Percentiles rank a stretch among this genome's conserved stretches.
phyloP scores from a whole-genome alignment of 2,797 vertebrate species.

The Galagoides demidoff region DNA sequence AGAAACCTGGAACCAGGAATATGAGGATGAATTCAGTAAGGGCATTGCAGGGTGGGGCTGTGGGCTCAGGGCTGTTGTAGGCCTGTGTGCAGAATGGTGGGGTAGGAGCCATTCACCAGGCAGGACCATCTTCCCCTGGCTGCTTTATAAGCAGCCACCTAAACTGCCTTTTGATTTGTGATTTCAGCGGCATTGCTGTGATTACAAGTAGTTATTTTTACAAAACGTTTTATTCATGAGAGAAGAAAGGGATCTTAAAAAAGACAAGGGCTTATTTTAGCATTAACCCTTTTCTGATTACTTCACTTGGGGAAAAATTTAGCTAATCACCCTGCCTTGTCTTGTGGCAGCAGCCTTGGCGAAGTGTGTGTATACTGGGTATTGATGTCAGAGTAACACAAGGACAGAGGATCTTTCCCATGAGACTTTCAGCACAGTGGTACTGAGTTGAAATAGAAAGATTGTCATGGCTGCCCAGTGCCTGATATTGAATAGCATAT shows the following conservation, averaged over 20 bases:
- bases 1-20: neutral
- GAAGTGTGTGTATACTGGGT: neutral
- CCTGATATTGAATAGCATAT: neutral
- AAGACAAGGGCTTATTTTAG: neutral
- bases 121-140: too few species aligned
- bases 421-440: neutral
- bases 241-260: slow-evolving; percentile 37
- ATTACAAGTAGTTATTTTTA: slow-evolving; percentile 55
- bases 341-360: neutral
- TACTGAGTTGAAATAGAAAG: neutral
- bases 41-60: too few species aligned
- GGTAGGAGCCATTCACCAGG: accelerated
- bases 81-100: neutral
- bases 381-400: neutral
- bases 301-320: neutral
- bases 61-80: accelerated
- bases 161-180: slow-evolving; percentile 26
- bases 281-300: slow-evolving; percentile 48
- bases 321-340: neutral
- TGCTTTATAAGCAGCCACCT: neutral
- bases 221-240: neutral
- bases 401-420: neutral
- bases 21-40: neutral
- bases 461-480: neutral
- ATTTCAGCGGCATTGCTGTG: neutral